Evolutionary conservation across 2,113 vertebrate genomes (phyloP), one percentile per base, ranked within the genome.

Genomic region (Heterotis niloticus): DNA sequence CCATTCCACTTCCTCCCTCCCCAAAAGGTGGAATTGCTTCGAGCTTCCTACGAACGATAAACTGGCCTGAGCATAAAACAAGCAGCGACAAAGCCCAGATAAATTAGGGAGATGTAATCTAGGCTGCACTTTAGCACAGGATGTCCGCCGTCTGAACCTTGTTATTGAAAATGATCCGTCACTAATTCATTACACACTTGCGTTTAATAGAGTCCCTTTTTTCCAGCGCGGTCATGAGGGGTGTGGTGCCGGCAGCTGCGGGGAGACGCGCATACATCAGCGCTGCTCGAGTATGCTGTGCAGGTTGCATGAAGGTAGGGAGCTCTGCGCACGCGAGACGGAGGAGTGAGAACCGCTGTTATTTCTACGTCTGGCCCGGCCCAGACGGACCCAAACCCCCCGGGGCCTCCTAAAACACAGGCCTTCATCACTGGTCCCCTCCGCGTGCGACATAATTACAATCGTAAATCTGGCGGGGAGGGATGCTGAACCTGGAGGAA

Each of bases 111-210:
- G 70, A 67, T 77, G 73, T 72, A 16, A 77, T 73, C 54, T 51
- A 64, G 13, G 68, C 28, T 52, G 69, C n/a, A 65, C 64, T 14
- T 34, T 10, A 82, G 34, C 34, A 70, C 23, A 69, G 28, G 65
- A 79, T 75, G 23, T 76, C 16, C 11, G 65, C 51, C 76, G 78
- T 76, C 82, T 77, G 44, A 84, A 79, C 66, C 56, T 67, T 81
- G 51, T 82, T 77, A 65, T 26, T 59, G 18, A 23, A 78, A 83
- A 77, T 80, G 77, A 83, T 82, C 83, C 64, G 66, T 71, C 12
- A 7, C 60, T 83, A 66, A 84, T 81, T 83, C 66, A 75, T 66
- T 56, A 60, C 20, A 57, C 66, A 70, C 54, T 77, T 44, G 34
- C 34, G 7, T 44, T 79, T 85, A 82, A 75, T 82, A 78, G 28